Percentiles rank a stretch among this genome's conserved stretches.
These are phyloP conservation scores for Drosophila eohydei DNA, from an alignment of 2,888 invertebrate genomes.

Conservation along the genomic window DNA sequence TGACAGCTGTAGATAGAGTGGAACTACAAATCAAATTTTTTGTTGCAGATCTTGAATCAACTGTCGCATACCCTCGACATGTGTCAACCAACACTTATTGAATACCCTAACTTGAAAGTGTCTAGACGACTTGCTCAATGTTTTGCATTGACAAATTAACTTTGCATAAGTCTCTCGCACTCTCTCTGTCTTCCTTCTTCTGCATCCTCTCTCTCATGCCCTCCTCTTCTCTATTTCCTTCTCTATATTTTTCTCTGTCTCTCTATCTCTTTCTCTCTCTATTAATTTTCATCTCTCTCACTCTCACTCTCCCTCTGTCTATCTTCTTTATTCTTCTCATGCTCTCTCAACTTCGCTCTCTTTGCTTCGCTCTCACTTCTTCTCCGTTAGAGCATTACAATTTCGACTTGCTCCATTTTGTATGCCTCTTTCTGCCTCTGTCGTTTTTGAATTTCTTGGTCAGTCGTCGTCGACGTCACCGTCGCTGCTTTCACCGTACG, in stretches of 20 bases:
- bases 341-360: no score
- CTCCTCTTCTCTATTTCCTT: neutral
- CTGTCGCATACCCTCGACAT: constrained; percentile 45
- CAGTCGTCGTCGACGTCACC: constrained; percentile 20
- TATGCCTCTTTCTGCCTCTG: constrained; percentile 5
- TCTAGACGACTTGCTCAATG: neutral
- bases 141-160: neutral
- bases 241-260: neutral
- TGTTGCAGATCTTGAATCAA: constrained; percentile 50
- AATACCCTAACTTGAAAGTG: constrained; percentile 4
- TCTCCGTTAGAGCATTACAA: neutral
- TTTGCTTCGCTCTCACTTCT: neutral
- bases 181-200: neutral
- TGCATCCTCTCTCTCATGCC: neutral
- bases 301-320: neutral
- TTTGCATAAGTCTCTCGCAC: neutral
- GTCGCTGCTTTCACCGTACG: constrained; percentile 52
- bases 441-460: constrained; percentile 13
- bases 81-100: constrained; percentile 48
- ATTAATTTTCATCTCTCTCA: neutral
- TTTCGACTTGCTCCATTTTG: neutral
- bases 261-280: neutral
- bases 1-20: neutral
- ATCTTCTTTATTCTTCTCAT: neutral
- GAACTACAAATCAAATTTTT: constrained; percentile 56